Conservation (phyloP, 2,888 invertebrate species). For the Leptinotarsa peninsularis region DNA sequence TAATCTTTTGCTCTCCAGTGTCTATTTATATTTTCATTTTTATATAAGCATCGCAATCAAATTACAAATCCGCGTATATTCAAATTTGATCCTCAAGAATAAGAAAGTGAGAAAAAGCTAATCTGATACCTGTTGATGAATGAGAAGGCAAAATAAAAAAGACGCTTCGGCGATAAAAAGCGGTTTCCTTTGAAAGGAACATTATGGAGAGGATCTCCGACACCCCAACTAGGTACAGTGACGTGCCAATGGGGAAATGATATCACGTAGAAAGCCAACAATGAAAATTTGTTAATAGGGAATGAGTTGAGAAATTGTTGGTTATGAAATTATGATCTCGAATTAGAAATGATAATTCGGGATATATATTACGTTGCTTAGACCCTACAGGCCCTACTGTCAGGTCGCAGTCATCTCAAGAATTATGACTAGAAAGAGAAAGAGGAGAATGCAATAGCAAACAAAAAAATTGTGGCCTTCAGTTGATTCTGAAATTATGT, state of each 20-base stretch:
- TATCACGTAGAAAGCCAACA: not conserved
- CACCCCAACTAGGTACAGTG: slow-evolving; percentile 44
- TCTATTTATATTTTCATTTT: slow-evolving; percentile 21
- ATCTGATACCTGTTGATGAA: slow-evolving; percentile 61
- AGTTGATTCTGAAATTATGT: too few species aligned
- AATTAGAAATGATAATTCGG: too few species aligned
- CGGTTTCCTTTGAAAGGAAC: slow-evolving; percentile 56
- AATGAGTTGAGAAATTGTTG: too few species aligned
- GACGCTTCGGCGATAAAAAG: slow-evolving; percentile 53
- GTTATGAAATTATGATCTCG: too few species aligned
- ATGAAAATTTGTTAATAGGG: too few species aligned
- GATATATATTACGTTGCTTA: too few species aligned
- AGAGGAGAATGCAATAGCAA: too few species aligned
- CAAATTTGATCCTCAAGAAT: slow-evolving; percentile 38
- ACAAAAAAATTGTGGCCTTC: too few species aligned
- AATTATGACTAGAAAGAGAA: too few species aligned
- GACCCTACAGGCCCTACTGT: too few species aligned
- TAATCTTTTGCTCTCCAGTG: not conserved
- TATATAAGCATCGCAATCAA: slow-evolving; percentile 31
- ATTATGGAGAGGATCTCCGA: slow-evolving; percentile 53
- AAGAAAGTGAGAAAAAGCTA: slow-evolving; percentile 52
- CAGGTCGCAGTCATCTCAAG: too few species aligned
- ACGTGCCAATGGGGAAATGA: slow-evolving; percentile 19
- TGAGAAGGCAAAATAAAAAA: slow-evolving; percentile 54
- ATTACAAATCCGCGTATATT: slow-evolving; percentile 39